Evolutionary conservation across 2,888 invertebrate genomes (phyloP), one percentile per base, ranked within the genome.

Genomic region (Napeogenes sylphis): DNA sequence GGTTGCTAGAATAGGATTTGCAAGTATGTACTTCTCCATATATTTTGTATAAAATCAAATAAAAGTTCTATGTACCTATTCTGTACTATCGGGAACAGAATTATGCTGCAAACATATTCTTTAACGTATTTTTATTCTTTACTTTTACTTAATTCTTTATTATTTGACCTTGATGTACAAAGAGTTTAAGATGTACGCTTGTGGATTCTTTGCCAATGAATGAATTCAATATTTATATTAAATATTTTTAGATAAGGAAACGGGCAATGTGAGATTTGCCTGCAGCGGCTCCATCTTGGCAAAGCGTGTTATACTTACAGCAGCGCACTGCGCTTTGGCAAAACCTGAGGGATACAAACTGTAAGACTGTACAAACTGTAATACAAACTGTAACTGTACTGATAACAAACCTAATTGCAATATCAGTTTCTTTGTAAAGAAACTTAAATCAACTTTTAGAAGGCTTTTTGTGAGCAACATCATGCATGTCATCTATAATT

Each of bases 281-380:
- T 96, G 96, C 76, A 93, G 93, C 56, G 96, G 96, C 2, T 94
- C 95, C 0, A 94, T 96, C 30, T 92, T 96, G 60, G 89, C 92
- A 1, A 90, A 89, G 64, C 86, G 91, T 47, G 86, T 93, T 0
- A 91, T 96, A 47, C 80, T 96, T 45, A 95, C 95, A 0, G 95
- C 96, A 0, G 95, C 95, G 0, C 95, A 95, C 75, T 96, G 96
- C 77, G 95, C 95, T 2, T 80, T 95, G 59, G 95, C 95, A 0
- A 95, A 94, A 77, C 94, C 94, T 10, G 93, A 94, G 59, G 94
- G 94, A 71, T 95, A 94, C 76, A 93, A 94, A 82, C 81, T 96
- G 95, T 95, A 86, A 92, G 93, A 21, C 21, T 21, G n/a, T n/a
- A 21, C 21, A 21, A 21, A 21, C 21, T 21, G 21, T 21, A 21